phyloP scores from a whole-genome alignment of 2,113 vertebrate species.

The Chloebia gouldiae region DNA sequence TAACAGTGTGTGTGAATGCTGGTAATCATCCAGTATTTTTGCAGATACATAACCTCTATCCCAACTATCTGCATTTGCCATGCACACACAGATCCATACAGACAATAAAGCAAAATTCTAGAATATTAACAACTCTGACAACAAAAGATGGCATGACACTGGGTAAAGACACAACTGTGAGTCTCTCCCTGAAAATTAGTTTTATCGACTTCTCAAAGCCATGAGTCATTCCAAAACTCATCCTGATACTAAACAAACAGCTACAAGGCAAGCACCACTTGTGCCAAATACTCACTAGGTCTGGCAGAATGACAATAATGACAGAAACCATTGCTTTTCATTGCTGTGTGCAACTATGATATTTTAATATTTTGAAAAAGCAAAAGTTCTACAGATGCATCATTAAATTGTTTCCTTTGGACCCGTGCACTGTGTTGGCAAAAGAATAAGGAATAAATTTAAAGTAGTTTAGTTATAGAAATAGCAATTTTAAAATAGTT shows the following conservation, averaged over 20 bases:
- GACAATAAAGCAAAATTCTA: background rate
- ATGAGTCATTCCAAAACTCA: background rate
- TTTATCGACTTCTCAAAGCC: background rate
- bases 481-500: background rate
- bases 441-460: background rate
- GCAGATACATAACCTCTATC: background rate
- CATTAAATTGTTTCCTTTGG: background rate
- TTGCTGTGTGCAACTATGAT: background rate
- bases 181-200: background rate
- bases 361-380: background rate
- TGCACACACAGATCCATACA: background rate
- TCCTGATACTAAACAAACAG: background rate
- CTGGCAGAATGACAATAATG: background rate
- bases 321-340: background rate
- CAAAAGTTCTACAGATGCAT: background rate
- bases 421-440: background rate
- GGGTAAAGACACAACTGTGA: background rate
- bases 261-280: background rate
- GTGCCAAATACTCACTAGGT: background rate
- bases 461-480: background rate
- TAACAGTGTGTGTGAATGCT: background rate
- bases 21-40: background rate
- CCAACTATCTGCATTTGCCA: background rate
- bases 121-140: background rate
- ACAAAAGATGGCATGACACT: fast-evolving